Conservation (phyloP, 2,113 vertebrate genomes). For the Eonycteris spelaea region DNA sequence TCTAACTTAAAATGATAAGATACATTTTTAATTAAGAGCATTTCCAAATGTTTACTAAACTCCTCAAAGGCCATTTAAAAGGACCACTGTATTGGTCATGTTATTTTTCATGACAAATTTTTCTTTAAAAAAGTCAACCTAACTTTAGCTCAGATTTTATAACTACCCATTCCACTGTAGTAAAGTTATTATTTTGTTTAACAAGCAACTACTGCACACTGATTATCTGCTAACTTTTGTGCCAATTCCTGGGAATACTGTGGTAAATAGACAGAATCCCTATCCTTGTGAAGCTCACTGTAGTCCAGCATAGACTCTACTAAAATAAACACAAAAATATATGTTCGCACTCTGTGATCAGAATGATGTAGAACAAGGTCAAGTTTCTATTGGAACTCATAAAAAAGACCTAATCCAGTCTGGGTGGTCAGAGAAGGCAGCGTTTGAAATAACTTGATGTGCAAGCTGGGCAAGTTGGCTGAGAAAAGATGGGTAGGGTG, state of each 20-base stretch:
- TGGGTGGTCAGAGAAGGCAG: not conserved
- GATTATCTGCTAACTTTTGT: not conserved
- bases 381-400: not conserved
- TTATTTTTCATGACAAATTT: not conserved
- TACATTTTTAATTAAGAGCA: conserved; percentile 33
- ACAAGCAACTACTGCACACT: not conserved
- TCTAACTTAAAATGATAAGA: conserved; percentile 4
- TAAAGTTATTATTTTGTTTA: not conserved
- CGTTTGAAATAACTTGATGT: not conserved
- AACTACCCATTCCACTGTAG: not conserved
- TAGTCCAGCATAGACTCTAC: not conserved
- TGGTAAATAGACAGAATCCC: not conserved
- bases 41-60: not conserved
- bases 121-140: not conserved
- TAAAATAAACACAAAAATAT: not conserved
- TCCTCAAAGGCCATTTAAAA: conserved; percentile 11
- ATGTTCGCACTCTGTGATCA: not conserved
- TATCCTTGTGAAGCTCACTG: not conserved
- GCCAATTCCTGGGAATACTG: not conserved
- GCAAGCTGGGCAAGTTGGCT: not conserved
- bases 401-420: not conserved
- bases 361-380: not conserved
- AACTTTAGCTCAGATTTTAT: not conserved
- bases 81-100: not conserved
- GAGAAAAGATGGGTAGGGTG: not conserved